Evolutionary conservation across 2,797 vertebrate species (phyloP).

Genomic region (Onychomys leucogaster): DNA sequence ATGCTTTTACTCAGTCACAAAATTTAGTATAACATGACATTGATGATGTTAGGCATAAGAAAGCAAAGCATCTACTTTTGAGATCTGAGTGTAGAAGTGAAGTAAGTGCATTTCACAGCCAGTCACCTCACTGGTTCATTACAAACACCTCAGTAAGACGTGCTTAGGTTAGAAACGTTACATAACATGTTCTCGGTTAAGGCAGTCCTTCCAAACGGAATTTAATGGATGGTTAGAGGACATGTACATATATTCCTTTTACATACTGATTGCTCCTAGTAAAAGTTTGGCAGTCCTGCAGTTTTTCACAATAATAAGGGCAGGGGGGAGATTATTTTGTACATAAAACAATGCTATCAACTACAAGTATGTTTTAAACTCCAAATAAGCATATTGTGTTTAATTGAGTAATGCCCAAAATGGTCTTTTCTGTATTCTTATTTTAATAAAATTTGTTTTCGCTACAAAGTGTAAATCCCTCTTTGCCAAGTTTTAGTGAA

Average conservation of each 20-base stretch:
- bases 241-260: background rate
- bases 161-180: background rate
- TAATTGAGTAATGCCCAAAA: background rate
- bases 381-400: background rate
- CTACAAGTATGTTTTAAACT: background rate
- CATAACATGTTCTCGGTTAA: background rate
- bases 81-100: background rate
- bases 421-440: background rate
- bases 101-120: background rate
- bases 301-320: background rate
- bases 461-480: background rate
- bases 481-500: background rate
- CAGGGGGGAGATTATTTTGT: background rate
- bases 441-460: background rate
- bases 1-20: conserved; percentile 22
- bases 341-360: background rate
- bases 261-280: background rate
- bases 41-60: background rate
- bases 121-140: background rate
- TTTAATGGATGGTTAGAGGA: background rate
- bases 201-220: background rate
- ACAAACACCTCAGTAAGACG: background rate
- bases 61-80: background rate
- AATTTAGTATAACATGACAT: background rate
- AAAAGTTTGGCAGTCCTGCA: background rate